phyloP scores from a whole-genome alignment of 2,888 invertebrate species.

The Torymus auratus region DNA sequence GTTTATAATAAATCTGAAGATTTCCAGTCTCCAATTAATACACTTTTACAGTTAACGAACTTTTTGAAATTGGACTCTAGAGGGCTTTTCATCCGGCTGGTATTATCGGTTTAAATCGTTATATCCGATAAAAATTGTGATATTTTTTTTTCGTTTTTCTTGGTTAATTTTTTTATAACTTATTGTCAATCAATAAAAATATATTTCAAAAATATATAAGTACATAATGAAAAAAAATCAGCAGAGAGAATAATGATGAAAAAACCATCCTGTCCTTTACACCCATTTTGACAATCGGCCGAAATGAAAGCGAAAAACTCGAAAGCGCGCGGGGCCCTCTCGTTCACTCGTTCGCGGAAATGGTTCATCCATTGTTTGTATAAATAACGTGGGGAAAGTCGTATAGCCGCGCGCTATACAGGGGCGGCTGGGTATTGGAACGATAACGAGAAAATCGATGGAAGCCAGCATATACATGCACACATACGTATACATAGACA shows the following conservation, averaged over 20 bases:
- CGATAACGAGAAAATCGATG: slow-evolving; percentile 54
- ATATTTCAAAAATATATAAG: no score
- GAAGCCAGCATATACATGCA: neutral
- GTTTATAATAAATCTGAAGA: neutral
- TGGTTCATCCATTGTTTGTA: slow-evolving; percentile 27
- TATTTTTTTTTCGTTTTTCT: no score
- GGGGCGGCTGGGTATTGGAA: slow-evolving; percentile 23
- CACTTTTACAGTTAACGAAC: neutral
- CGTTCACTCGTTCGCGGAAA: neutral
- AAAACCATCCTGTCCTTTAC: no score
- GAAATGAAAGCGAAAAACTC: slow-evolving; percentile 14
- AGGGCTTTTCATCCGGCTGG: neutral
- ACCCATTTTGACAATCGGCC: neutral
- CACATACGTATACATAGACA: neutral
- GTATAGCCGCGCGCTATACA: neutral
- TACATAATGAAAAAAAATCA: neutral
- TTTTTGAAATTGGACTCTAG: slow-evolving; percentile 15
- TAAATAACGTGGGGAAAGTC: slow-evolving; percentile 35
- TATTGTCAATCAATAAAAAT: no score
- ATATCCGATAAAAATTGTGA: neutral
- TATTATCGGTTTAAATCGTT: neutral
- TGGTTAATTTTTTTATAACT: no score
- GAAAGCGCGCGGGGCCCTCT: neutral
- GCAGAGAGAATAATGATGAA: no score
- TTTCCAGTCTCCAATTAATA: slow-evolving; percentile 17